Evolutionary conservation across 1,140 invertebrate species (phyloP), one percentile per base, ranked within the genome.

Genomic region (Trypoxylus dichotomus): DNA sequence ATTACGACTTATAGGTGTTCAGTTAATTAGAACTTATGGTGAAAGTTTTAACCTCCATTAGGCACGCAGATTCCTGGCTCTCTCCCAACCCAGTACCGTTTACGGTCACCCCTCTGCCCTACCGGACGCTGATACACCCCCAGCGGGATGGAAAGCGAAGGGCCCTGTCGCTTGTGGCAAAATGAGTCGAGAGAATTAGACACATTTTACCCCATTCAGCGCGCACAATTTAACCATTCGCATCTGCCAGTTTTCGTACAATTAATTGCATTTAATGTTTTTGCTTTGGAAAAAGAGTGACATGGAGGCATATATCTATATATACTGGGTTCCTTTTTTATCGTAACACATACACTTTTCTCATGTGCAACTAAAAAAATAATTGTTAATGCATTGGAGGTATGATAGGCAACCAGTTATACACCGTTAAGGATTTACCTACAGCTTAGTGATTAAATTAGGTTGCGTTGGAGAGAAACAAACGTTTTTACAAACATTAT

Each of bases 1-100:
- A 68, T 68, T 68, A 68, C 60, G 60, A 68, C 60, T 68, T 68
- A 68, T 68, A 68, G 60, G 60, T 68, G 60, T 29, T 68, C 60
- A 29, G 60, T 68, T 68, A 68, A 68, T 68, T 68, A 68, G 60
- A 68, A 68, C 60, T 68, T 68, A 68, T 68, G 60, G 60, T 27
- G 60, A 68, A 68, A 68, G 60, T 68, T 68, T 68, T 24, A 29
- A 68, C 60, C 60, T 68, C 60, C 60, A 68, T 68, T 68, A 68
- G 60, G 8, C 60, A 24, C n/a, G 60, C 0, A 27, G n/a, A n/a
- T n/a, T n/a, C n/a, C 58, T 24, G 58, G 58, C 21, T 21, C 10
- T 60, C n/a, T 13, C 15, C 15, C 15, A 13, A 2, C 15, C 7
- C 47, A 6, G 47, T 13, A 19, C 15, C 47, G 21, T 24, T 21